Conservation (phyloP, 2,888 invertebrate species). For the Pristionchus japonicus region DNA sequence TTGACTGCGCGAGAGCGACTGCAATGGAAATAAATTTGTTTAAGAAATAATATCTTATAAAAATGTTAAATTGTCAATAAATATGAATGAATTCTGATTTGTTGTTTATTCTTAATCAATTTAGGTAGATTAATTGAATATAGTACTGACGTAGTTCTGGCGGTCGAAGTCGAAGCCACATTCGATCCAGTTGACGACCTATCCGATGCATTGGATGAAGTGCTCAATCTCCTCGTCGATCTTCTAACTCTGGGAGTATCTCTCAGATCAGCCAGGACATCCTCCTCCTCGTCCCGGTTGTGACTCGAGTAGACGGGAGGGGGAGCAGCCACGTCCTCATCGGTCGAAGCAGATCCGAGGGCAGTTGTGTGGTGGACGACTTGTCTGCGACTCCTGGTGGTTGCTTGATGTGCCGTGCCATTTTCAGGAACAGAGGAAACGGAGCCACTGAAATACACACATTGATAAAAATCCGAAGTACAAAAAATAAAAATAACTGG, state of each 20-base stretch:
- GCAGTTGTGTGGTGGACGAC: neutral
- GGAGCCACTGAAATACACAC: neutral
- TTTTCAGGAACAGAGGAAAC: neutral
- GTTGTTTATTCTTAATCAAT: no score
- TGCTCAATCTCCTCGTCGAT: neutral
- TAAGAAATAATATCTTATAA: neutral
- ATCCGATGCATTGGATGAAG: neutral
- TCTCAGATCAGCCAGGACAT: neutral
- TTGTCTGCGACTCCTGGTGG: neutral
- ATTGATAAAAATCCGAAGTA: neutral
- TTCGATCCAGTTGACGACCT: neutral
- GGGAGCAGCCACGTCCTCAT: neutral
- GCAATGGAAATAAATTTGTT: neutral
- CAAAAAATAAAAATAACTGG: no score
- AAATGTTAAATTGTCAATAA: no score
- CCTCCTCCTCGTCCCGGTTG: neutral
- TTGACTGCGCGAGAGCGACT: conserved; percentile 1
- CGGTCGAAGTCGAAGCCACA: neutral
- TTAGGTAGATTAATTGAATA: neutral
- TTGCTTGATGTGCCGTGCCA: neutral
- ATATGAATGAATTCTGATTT: no score
- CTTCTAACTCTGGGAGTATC: neutral
- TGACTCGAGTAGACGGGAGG: neutral
- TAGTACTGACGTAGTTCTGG: neutral
- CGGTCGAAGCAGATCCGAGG: neutral